Conservation (phyloP, 2,113 vertebrate species). For the Phoenicopterus ruber region DNA sequence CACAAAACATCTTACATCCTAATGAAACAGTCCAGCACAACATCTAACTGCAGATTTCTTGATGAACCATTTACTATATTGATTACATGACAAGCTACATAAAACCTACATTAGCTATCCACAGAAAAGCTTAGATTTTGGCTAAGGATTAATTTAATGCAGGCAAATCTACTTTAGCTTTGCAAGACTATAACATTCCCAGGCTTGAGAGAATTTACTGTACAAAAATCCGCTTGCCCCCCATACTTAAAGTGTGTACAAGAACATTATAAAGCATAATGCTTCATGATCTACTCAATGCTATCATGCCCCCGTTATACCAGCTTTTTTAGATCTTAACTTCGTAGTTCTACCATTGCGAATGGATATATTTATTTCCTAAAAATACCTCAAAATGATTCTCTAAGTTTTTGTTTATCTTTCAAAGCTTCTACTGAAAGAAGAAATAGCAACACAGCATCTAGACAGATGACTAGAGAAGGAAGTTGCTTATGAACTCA, state of each 20-base stretch:
- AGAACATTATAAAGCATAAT: slow-evolving; percentile 23
- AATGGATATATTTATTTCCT: background rate
- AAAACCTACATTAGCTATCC: slow-evolving; percentile 1
- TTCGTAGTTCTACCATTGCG: background rate
- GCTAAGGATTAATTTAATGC: slow-evolving; percentile 39
- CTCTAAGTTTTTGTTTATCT: background rate
- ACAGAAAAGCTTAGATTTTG: background rate
- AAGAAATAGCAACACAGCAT: background rate
- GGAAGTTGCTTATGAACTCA: background rate
- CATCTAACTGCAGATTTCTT: background rate
- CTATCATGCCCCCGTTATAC: background rate
- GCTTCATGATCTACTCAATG: background rate
- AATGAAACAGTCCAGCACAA: background rate
- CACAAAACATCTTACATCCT: background rate
- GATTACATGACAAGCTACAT: background rate
- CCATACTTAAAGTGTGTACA: background rate
- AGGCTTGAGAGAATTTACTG: slow-evolving; percentile 23
- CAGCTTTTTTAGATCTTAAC: background rate
- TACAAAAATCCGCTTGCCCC: slow-evolving; percentile 34
- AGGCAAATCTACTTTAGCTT: slow-evolving; percentile 51
- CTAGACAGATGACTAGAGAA: background rate
- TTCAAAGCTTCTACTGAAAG: background rate
- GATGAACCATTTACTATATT: background rate
- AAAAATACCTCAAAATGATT: background rate
- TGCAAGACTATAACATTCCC: background rate